A percentile compares a stretch with the other conserved stretches of the same genome.
Conservation (phyloP, 92 coral and sea anemone species). For the Epizoanthus stellaris region DNA sequence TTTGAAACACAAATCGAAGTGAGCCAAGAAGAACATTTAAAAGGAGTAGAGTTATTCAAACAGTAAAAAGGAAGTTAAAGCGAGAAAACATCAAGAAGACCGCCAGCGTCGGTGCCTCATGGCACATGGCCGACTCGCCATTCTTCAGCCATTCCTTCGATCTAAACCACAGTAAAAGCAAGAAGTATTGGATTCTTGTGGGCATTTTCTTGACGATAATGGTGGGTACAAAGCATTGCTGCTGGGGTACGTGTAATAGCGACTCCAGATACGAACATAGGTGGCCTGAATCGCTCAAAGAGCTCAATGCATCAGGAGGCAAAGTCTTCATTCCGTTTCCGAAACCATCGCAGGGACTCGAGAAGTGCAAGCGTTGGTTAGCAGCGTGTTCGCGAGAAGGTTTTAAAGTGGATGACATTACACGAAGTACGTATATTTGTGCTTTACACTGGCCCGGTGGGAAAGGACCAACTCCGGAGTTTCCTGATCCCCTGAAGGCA, state of each 20-base stretch:
- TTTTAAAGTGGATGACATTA: conserved; percentile 44
- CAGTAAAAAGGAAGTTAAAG: too few relatives aligned
- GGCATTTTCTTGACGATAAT: conserved; percentile 24
- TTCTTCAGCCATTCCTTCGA: too few relatives aligned
- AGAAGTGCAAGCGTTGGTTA: conserved; percentile 61
- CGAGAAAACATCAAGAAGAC: too few relatives aligned
- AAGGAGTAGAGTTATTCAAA: not conserved
- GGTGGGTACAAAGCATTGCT: conserved; percentile 70
- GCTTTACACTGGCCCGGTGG: conserved; percentile 66
- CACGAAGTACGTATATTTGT: conserved; percentile 65
- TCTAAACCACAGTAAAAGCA: not conserved
- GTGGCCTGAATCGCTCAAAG: conserved; percentile 50
- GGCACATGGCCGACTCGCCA: too few relatives aligned
- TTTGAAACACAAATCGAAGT: not conserved
- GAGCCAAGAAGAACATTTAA: not conserved
- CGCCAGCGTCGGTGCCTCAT: too few relatives aligned
- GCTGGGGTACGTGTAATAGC: conserved; percentile 54
- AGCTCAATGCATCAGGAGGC: conserved; percentile 51
- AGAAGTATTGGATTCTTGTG: not conserved
- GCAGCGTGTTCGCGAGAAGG: conserved; percentile 56
- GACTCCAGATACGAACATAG: conserved; percentile 50
- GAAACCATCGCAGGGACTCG: conserved; percentile 59
- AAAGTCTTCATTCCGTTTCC: conserved; percentile 63
- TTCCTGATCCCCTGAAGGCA: conserved; percentile 67
- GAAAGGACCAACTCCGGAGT: conserved; percentile 57